phyloP scores from a whole-genome alignment of 2,888 invertebrate species.

The Andricus quercusramuli region DNA sequence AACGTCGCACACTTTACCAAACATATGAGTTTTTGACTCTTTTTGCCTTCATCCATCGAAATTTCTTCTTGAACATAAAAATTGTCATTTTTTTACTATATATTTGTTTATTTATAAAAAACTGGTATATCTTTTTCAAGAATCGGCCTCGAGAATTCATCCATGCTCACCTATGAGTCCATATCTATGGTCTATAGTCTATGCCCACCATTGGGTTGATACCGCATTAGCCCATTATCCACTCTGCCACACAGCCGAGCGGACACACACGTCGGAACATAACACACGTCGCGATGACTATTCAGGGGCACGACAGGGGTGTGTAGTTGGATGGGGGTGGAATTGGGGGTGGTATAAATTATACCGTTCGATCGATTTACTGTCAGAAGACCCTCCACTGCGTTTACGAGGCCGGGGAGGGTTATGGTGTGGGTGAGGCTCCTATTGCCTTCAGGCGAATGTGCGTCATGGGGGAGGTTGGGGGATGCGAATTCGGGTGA shows the following conservation, averaged over 20 bases:
- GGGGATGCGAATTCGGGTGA: constrained; percentile 26
- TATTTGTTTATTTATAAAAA: too few relatives aligned
- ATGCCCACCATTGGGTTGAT: constrained; percentile 61
- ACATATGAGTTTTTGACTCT: too few relatives aligned
- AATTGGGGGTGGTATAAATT: constrained; percentile 78
- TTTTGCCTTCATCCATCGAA: too few relatives aligned
- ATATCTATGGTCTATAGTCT: constrained; percentile 39
- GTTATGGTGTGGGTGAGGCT: constrained; percentile 54
- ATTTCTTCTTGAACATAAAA: too few relatives aligned
- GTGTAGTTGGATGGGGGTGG: constrained; percentile 59
- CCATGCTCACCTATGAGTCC: constrained; percentile 61
- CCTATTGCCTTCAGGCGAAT: constrained; percentile 50
- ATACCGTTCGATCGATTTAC: constrained; percentile 79
- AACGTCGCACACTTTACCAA: too few relatives aligned
- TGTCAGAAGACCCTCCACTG: constrained; percentile 76
- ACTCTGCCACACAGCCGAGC: constrained; percentile 65
- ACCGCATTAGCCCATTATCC: constrained; percentile 68
- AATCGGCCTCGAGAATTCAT: constrained; percentile 67
- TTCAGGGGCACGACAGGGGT: constrained; percentile 66
- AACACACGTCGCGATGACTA: constrained; percentile 71
- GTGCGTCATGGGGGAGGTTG: constrained; percentile 49
- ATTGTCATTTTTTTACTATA: too few relatives aligned
- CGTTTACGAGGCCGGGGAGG: constrained; percentile 60
- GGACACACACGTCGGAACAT: constrained; percentile 64
- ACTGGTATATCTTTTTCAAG: too few relatives aligned